Base-by-base conservation (phyloP, 1,140 invertebrate genomes). In the Neuroterus valhalla region DNA sequence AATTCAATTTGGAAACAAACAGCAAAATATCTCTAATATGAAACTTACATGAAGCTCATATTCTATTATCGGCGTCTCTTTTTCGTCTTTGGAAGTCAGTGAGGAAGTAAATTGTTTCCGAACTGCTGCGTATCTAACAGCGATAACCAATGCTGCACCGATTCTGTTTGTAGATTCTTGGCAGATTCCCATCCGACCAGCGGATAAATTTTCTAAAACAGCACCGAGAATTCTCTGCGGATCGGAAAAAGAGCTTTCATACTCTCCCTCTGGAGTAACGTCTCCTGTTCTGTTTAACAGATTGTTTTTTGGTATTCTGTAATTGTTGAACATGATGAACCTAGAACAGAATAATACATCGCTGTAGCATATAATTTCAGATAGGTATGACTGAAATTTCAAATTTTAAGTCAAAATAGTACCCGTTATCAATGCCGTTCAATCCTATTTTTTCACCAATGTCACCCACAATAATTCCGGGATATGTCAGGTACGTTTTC, bases 351-450 rank as follows among this genome's bases (percentile, higher is more conserved):
- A 66, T 38, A 8, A 38, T 38, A 38, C 31, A 38, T 38, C 31
- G 31, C 76, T 72, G 11, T 72, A 70, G 62, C 66, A 68, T 70
- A 21, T 21, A 69, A 26, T 55, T 69, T 12, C 55, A 72, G 52
- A 31, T 15, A 23, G 19, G 38, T 19, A 55, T 4, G 26, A 67
- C 70, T 70, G 15, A 50, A 67, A 44, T 55, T 45, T 31, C 19
- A 26, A 52, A 44, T 52, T 8, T 10, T 15, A 19, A 21, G n/a
- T 44, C 19, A 26, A 50, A 72, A 48, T 82, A 82, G 84, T 86
- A 94, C 92, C 95, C 95, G 91, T 97, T 97, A 84, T 97, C 96
- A 55, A 97, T 87, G 69, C 95, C 96, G 89, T 96, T 94, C 1
- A 96, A 90, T 10, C 95, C 96, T 67, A 95, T 90, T 89, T 97